These are phyloP conservation scores for Eurypyga helias DNA, from an alignment of 2,113 vertebrate species.

Conservation along the genomic window DNA sequence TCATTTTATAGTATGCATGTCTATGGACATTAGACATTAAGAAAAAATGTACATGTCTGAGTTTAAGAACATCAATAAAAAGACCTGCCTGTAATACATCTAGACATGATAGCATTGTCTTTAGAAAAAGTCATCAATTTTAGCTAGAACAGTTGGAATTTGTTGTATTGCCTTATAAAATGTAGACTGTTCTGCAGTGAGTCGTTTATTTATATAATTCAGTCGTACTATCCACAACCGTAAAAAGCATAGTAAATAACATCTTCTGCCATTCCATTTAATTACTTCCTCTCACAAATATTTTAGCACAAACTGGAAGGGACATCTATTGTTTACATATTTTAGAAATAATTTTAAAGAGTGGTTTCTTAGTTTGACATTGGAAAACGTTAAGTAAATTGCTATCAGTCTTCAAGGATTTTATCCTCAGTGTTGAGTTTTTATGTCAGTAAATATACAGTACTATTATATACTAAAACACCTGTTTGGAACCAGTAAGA, in stretches of 20 bases:
- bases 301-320: not conserved
- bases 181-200: not conserved
- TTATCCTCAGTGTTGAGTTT: not conserved
- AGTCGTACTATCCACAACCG: not conserved
- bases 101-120: not conserved
- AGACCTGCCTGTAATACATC: not conserved
- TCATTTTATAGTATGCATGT: not conserved
- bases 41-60: not conserved
- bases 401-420: not conserved
- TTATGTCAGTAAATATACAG: not conserved
- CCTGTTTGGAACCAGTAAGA: not conserved
- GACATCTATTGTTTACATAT: not conserved
- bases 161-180: not conserved
- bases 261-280: not conserved
- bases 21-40: not conserved
- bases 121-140: not conserved
- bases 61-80: not conserved
- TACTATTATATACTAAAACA: not conserved
- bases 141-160: not conserved
- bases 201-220: conserved; percentile 22
- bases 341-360: not conserved
- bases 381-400: not conserved
- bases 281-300: not conserved
- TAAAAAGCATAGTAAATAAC: not conserved
- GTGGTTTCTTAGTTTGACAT: not conserved